A percentile compares a stretch with the other conserved stretches of the same genome.
phyloP scores from a whole-genome alignment of 1,140 invertebrate species.

The Lepidurus arcticus region DNA sequence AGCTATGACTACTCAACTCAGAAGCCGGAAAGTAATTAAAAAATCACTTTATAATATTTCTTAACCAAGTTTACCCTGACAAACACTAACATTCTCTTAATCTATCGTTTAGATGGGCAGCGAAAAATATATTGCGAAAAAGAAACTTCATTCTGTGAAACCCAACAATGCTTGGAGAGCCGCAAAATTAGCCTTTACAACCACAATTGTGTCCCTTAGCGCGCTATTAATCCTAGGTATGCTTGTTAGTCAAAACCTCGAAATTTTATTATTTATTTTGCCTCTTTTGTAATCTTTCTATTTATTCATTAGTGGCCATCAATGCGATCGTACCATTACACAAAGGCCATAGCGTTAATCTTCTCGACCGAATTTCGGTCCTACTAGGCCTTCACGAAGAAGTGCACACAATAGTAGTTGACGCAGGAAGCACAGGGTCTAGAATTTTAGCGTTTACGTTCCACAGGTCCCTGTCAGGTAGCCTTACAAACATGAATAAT shows the following conservation, averaged over 20 bases:
- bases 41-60: too few species aligned
- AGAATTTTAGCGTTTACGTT: constrained; percentile 86
- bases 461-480: constrained; percentile 61
- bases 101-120: neutral
- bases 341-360: constrained; percentile 38
- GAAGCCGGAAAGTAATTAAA: neutral
- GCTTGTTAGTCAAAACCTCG: neutral
- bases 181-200: neutral
- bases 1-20: neutral
- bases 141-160: neutral
- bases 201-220: neutral
- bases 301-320: neutral
- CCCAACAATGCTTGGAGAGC: neutral
- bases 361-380: constrained; percentile 55
- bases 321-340: neutral
- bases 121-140: neutral
- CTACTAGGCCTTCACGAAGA: constrained; percentile 62
- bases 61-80: too few species aligned
- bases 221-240: neutral
- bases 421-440: constrained; percentile 92
- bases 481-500: constrained; percentile 29
- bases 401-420: constrained; percentile 87
- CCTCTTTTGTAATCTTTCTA: neutral
- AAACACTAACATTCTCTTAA: neutral
- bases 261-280: neutral